These are phyloP conservation scores for Nasonia vitripennis DNA, from an alignment of 1,140 invertebrate genomes.

Conservation along the genomic window DNA sequence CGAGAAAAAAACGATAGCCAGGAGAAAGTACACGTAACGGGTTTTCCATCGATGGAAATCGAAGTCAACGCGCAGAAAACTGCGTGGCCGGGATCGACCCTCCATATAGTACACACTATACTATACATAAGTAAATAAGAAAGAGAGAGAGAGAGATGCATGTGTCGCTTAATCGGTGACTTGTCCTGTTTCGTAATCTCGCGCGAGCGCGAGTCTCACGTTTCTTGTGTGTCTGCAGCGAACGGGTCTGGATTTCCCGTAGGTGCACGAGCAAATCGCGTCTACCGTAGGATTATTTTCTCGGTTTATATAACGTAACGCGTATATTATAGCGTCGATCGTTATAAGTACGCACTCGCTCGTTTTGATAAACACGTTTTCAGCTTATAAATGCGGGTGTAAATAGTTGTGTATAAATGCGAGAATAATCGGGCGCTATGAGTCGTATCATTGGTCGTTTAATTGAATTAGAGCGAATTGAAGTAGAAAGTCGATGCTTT, in stretches of 20 bases:
- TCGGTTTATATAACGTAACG: not conserved
- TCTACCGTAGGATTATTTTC: not conserved
- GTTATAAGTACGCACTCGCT: not conserved
- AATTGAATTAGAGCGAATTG: not conserved
- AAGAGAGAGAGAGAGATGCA: not conserved
- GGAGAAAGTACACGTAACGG: constrained; percentile 18
- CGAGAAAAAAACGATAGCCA: constrained; percentile 17
- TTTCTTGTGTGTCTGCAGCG: constrained; percentile 41
- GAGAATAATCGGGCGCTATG: too few species aligned
- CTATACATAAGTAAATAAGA: not conserved
- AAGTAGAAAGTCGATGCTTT: not conserved
- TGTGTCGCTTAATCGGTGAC: constrained; percentile 1
- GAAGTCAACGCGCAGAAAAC: constrained; percentile 9
- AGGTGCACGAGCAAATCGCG: not conserved
- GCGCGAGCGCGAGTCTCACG: constrained; percentile 43
- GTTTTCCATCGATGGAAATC: not conserved
- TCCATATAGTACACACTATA: not conserved
- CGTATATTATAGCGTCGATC: too few species aligned
- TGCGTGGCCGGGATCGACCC: not conserved
- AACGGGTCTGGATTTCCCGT: constrained; percentile 17
- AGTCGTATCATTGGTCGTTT: too few species aligned
- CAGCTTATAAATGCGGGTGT: not conserved
- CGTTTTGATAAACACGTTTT: constrained; percentile 2
- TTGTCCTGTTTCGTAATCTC: constrained; percentile 51
- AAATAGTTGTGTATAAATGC: too few species aligned